Evolutionary conservation across 2,888 invertebrate genomes (phyloP).

Genomic region (Sipha maydis): DNA sequence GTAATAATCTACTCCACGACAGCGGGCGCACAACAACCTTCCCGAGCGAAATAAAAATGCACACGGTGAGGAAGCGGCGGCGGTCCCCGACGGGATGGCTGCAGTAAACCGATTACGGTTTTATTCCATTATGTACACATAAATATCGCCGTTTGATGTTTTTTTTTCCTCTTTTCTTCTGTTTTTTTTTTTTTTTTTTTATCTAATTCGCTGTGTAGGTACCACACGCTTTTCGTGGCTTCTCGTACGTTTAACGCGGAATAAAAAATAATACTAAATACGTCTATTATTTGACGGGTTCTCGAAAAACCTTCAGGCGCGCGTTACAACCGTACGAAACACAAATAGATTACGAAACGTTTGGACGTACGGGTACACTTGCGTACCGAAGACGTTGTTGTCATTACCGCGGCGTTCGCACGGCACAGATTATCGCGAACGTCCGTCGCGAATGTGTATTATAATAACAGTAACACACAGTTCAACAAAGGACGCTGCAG

Average conservation of each 20-base stretch:
- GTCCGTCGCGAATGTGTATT: too few relatives aligned
- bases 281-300: background rate
- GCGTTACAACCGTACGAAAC: too few relatives aligned
- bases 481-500: too few relatives aligned
- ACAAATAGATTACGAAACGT: too few relatives aligned
- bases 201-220: background rate
- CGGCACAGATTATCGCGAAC: too few relatives aligned
- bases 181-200: background rate
- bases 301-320: background rate
- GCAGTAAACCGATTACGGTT: constrained; percentile 31
- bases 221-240: too few relatives aligned
- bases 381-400: too few relatives aligned
- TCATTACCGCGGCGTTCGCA: too few relatives aligned
- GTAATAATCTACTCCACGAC: constrained; percentile 14
- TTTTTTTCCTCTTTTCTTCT: background rate
- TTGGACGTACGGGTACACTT: too few relatives aligned
- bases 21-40: background rate
- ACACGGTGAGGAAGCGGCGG: background rate
- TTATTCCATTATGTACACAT: background rate
- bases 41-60: background rate
- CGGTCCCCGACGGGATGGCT: background rate
- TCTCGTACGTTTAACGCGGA: background rate
- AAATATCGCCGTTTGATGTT: background rate
- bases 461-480: too few relatives aligned
- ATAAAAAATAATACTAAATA: background rate